A percentile compares a stretch with the other conserved stretches of the same genome.
Conservation (phyloP, 2,888 invertebrate genomes). For the Calliphora vomitoria region DNA sequence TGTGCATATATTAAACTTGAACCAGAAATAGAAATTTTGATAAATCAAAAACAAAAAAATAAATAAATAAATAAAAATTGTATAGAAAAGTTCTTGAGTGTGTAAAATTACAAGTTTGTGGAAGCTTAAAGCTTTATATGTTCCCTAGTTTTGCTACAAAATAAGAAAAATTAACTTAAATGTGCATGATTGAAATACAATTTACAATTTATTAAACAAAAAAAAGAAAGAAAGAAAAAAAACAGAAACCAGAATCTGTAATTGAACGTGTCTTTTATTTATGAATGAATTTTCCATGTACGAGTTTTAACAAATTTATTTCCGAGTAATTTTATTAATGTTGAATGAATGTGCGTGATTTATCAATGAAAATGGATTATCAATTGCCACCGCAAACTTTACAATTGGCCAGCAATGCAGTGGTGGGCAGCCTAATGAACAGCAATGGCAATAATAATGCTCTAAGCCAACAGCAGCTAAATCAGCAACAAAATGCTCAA, state of each 20-base stretch:
- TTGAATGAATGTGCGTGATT: conserved; percentile 46
- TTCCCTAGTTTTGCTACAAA: neutral
- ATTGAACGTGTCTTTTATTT: conserved; percentile 43
- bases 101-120: conserved; percentile 1
- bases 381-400: conserved; percentile 84
- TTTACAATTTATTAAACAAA: neutral
- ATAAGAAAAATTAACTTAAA: neutral
- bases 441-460: conserved; percentile 77
- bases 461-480: conserved; percentile 77
- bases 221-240: neutral
- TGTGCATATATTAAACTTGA: conserved; percentile 41
- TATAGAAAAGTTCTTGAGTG: neutral
- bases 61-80: conserved; percentile 17
- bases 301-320: conserved; percentile 27
- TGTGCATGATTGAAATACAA: neutral
- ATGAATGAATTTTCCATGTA: conserved; percentile 54
- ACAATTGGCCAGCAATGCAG: conserved; percentile 78
- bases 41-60: neutral
- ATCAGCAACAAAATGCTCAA: conserved; percentile 78
- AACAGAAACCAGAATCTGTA: conserved; percentile 14
- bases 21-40: conserved; percentile 7
- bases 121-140: conserved; percentile 27
- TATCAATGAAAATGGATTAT: conserved; percentile 84
- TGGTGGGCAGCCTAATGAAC: conserved; percentile 71
- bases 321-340: conserved; percentile 42